Conservation (phyloP, 2,888 invertebrate genomes). For the Heterodera filipjevi region DNA sequence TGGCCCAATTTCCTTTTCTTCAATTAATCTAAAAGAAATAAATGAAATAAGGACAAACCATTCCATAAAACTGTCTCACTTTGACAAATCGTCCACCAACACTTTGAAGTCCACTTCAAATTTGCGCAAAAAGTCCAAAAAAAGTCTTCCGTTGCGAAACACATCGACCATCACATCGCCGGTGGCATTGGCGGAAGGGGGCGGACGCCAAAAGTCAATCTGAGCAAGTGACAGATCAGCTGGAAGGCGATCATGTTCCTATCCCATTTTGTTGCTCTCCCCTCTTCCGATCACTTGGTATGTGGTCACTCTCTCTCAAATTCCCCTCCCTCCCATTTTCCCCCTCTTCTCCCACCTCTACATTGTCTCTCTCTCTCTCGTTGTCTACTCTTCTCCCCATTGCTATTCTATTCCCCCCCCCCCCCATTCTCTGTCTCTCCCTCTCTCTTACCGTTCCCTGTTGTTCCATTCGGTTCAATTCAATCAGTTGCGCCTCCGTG, state of each 20-base stretch:
- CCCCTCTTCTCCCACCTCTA: too few relatives aligned
- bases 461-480: conserved; percentile 36
- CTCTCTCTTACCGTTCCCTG: conserved; percentile 32
- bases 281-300: background rate
- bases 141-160: conserved; percentile 45
- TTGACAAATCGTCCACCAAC: conserved; percentile 52
- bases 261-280: background rate
- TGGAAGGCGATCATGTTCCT: too few relatives aligned
- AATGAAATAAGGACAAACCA: background rate
- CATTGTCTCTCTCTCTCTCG: background rate
- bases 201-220: conserved; percentile 60
- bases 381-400: background rate
- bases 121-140: conserved; percentile 40
- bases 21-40: conserved; percentile 46
- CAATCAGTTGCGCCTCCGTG: conserved; percentile 46
- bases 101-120: conserved; percentile 35
- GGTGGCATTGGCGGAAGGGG: conserved; percentile 50
- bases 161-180: conserved; percentile 58
- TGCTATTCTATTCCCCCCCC: background rate
- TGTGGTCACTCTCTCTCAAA: background rate
- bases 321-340: too few relatives aligned
- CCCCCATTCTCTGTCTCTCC: background rate
- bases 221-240: conserved; percentile 4
- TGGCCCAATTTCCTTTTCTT: conserved; percentile 50
- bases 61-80: conserved; percentile 30